These are phyloP conservation scores for Cyclargus thomasi DNA, from an alignment of 1,140 invertebrate genomes.

Conservation along the genomic window DNA sequence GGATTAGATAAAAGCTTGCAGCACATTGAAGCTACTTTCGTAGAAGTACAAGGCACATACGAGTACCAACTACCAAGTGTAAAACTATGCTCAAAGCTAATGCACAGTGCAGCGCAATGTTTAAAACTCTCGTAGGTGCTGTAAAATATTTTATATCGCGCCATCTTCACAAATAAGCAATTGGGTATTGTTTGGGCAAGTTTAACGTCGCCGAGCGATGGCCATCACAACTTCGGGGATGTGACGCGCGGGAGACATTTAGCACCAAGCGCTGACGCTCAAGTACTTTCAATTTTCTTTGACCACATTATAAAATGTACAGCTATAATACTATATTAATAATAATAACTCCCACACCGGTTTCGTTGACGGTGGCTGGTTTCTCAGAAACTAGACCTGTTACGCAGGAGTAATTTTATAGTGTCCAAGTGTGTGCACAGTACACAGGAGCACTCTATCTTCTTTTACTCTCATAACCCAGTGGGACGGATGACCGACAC, in stretches of 20 bases:
- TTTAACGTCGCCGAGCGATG: conserved; percentile 35
- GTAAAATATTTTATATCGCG: conserved; percentile 20
- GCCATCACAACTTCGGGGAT: conserved; percentile 51
- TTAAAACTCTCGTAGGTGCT: conserved; percentile 16
- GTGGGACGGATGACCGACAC: too few relatives aligned
- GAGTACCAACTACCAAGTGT: background rate
- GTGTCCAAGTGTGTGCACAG: too few relatives aligned
- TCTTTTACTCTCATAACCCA: too few relatives aligned
- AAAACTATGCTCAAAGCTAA: background rate
- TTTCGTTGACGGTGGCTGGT: too few relatives aligned
- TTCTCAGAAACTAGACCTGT: too few relatives aligned
- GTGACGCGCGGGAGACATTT: conserved; percentile 59
- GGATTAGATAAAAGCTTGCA: too few relatives aligned
- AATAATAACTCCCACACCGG: too few relatives aligned
- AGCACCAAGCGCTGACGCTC: conserved; percentile 54
- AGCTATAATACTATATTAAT: too few relatives aligned
- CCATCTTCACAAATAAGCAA: conserved; percentile 24
- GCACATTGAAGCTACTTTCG: too few relatives aligned
- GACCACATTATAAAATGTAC: conserved; percentile 35
- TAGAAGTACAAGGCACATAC: too few relatives aligned
- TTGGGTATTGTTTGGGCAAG: conserved; percentile 21
- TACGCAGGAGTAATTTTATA: too few relatives aligned
- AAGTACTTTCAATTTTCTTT: conserved; percentile 62
- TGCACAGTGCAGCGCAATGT: background rate
- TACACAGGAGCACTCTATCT: too few relatives aligned